A percentile compares a stretch with the other conserved stretches of the same genome.
phyloP scores from a whole-genome alignment of 2,797 vertebrate genomes.

The Sebastes ruberrimus region DNA sequence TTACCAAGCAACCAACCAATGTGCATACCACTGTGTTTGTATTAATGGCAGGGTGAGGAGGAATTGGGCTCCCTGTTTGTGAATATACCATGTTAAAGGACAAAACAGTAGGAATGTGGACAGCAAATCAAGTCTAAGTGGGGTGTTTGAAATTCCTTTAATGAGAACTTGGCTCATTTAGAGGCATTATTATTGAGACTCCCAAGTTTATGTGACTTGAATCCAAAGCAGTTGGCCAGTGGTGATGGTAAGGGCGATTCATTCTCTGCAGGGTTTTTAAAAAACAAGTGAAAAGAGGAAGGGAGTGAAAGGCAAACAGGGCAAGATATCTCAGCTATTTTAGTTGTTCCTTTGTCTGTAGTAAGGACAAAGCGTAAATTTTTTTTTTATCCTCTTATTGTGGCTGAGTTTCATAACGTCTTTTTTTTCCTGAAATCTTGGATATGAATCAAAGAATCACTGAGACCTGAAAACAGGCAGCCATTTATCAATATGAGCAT shows the following conservation, averaged over 20 bases:
- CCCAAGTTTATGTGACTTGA: slow-evolving; percentile 72
- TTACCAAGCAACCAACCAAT: slow-evolving; percentile 82
- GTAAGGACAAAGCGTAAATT: background rate
- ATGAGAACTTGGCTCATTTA: slow-evolving; percentile 77
- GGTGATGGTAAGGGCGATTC: slow-evolving; percentile 59
- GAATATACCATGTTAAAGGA: slow-evolving; percentile 45
- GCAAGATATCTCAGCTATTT: slow-evolving; percentile 9
- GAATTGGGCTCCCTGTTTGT: slow-evolving; percentile 58
- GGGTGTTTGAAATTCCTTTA: slow-evolving; percentile 72
- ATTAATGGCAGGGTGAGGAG: slow-evolving; percentile 51
- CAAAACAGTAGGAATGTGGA: slow-evolving; percentile 64
- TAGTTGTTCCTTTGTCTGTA: slow-evolving; percentile 8
- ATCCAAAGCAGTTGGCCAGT: slow-evolving; percentile 72
- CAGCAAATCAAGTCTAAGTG: slow-evolving; percentile 66
- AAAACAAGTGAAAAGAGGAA: slow-evolving; percentile 37
- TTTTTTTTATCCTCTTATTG: too few relatives aligned
- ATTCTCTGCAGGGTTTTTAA: slow-evolving; percentile 61
- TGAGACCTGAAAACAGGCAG: slow-evolving; percentile 35
- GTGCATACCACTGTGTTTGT: slow-evolving; percentile 52
- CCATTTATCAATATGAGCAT: slow-evolving; percentile 38
- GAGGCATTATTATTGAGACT: slow-evolving; percentile 76
- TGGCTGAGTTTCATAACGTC: background rate
- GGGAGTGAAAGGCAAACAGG: background rate
- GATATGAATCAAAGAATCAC: background rate
- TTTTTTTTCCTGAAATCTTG: background rate